Conservation (phyloP, 2,888 invertebrate genomes). For the Leptothorax acervorum region DNA sequence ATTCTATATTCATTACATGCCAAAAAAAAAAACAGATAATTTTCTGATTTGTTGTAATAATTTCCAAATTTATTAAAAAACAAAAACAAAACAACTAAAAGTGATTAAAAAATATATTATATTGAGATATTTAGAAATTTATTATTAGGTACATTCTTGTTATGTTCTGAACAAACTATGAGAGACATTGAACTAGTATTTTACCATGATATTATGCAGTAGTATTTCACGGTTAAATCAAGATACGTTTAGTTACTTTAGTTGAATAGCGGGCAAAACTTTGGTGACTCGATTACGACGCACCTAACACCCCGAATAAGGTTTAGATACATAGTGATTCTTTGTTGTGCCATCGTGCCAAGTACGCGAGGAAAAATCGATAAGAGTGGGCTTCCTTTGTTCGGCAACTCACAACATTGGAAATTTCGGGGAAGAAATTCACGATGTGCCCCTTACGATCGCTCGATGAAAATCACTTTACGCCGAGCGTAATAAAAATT, state of each 20-base stretch:
- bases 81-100: not conserved
- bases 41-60: not conserved
- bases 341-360: constrained; percentile 78
- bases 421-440: constrained; percentile 79
- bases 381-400: constrained; percentile 81
- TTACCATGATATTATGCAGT: not conserved
- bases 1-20: not conserved
- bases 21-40: not conserved
- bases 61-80: not conserved
- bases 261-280: not conserved
- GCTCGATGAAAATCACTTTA: not conserved
- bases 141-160: not conserved
- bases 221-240: not conserved
- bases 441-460: not conserved
- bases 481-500: not conserved
- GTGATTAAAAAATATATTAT: not conserved
- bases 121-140: not conserved
- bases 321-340: constrained; percentile 72
- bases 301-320: not conserved
- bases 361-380: constrained; percentile 81
- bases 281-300: not conserved
- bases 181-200: not conserved
- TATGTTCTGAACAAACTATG: not conserved
- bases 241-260: not conserved
- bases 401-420: constrained; percentile 68